Conservation (phyloP, 2,888 invertebrate genomes). For the Odontothrips loti region DNA sequence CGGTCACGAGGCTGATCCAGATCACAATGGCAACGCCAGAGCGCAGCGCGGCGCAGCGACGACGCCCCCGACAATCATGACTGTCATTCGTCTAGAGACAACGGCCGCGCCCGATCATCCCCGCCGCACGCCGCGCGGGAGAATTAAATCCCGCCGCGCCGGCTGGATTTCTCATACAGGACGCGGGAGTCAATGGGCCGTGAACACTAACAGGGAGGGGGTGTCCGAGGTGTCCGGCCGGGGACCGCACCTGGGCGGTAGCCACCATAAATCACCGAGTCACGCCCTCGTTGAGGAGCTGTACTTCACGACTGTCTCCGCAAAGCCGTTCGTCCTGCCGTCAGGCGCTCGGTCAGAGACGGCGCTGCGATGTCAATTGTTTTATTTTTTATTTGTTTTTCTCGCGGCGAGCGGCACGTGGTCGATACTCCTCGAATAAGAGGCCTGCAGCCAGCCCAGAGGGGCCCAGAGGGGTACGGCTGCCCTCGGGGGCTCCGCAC, state of each 20-base stretch:
- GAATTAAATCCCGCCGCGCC: neutral
- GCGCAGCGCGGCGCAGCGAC: neutral
- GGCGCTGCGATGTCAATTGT: no score
- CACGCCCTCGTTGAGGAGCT: neutral
- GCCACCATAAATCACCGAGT: constrained; percentile 10
- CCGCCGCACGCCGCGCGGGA: neutral
- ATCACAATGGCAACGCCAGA: neutral
- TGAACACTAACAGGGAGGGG: neutral
- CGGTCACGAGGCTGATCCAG: neutral
- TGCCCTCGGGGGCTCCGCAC: neutral
- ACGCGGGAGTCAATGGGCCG: neutral
- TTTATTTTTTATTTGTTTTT: no score
- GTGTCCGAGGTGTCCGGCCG: neutral
- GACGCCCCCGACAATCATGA: no score
- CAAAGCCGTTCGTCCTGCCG: neutral
- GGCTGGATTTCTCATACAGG: neutral
- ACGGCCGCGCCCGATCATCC: no score
- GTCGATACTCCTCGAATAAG: neutral
- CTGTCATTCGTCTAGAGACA: no score
- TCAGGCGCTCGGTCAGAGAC: no score
- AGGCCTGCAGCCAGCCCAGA: neutral
- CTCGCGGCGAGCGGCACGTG: no score
- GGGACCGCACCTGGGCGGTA: neutral
- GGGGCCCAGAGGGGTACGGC: neutral
- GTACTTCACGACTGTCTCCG: neutral